Percentiles rank a stretch among this genome's conserved stretches.
Evolutionary conservation across 1,140 invertebrate species (phyloP).

Genomic region (Cheumatopsyche charites): DNA sequence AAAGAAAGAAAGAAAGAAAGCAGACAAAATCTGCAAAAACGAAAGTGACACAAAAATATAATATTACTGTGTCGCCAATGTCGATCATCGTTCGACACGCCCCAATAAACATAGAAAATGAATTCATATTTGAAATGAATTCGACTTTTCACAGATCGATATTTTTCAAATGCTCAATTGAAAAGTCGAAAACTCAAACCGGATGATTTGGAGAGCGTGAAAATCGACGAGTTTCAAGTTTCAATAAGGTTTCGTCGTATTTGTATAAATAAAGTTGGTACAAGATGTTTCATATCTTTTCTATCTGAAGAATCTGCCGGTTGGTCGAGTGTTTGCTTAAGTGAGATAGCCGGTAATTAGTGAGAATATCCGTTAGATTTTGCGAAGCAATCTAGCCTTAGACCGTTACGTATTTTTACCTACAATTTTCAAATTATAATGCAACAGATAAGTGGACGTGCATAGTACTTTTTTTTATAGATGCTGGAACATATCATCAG

Average conservation of each 20-base stretch:
- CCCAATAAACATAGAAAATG: no score
- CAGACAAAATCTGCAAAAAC: no score
- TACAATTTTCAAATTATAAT: constrained; percentile 11
- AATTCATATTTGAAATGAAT: no score
- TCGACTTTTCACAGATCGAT: no score
- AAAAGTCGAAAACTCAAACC: no score
- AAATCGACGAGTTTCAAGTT: not conserved
- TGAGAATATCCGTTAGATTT: constrained; percentile 31
- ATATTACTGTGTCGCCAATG: no score
- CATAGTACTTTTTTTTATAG: not conserved
- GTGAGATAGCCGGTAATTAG: constrained; percentile 37
- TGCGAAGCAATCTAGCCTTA: constrained; percentile 17
- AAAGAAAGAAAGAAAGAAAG: no score
- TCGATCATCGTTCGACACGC: no score
- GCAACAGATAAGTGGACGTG: constrained; percentile 5
- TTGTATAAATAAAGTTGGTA: not conserved
- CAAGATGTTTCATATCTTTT: not conserved
- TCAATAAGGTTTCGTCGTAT: not conserved
- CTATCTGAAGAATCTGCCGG: not conserved
- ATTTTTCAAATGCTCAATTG: no score
- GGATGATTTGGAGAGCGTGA: no score
- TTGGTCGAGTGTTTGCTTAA: constrained; percentile 26
- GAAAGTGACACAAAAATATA: no score
- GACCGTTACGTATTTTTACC: constrained; percentile 32
- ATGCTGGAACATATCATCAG: not conserved